phyloP scores from a whole-genome alignment of 1,140 invertebrate species.

The Drosophila ficusphila region DNA sequence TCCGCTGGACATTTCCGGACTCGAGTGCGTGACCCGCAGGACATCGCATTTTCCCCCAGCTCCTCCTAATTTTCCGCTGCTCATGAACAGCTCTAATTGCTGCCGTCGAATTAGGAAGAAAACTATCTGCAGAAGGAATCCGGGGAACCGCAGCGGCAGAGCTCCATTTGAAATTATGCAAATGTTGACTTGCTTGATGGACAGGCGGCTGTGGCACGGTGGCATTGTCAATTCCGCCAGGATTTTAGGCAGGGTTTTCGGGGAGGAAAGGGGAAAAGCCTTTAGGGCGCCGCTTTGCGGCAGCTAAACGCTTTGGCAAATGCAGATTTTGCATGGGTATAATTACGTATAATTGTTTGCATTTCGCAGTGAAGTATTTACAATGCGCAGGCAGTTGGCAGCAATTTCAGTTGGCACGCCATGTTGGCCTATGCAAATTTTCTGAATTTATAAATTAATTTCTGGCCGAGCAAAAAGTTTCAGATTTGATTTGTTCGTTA shows the following conservation, averaged over 20 bases:
- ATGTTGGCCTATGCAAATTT: conserved; percentile 1
- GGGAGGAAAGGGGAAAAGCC: background rate
- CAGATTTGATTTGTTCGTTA: background rate
- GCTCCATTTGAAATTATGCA: conserved; percentile 56
- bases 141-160: conserved; percentile 7
- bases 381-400: background rate
- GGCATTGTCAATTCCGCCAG: background rate
- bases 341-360: conserved; percentile 51
- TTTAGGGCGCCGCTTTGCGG: conserved; percentile 14
- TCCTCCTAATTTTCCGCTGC: conserved; percentile 16
- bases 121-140: conserved; percentile 2
- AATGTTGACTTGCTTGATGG: conserved; percentile 38
- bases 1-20: conserved; percentile 56
- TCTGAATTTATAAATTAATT: conserved; percentile 14
- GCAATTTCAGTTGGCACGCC: conserved; percentile 15
- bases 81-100: conserved; percentile 52
- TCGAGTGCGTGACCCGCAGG: conserved; percentile 32
- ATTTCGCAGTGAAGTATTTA: conserved; percentile 29
- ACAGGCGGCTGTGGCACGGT: background rate
- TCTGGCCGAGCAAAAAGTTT: background rate
- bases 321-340: conserved; percentile 51
- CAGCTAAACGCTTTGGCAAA: conserved; percentile 23
- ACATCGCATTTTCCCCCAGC: background rate
- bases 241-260: background rate
- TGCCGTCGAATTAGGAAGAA: conserved; percentile 15